Conservation (phyloP, 2,888 invertebrate species). For the Frankliniella intonsa region DNA sequence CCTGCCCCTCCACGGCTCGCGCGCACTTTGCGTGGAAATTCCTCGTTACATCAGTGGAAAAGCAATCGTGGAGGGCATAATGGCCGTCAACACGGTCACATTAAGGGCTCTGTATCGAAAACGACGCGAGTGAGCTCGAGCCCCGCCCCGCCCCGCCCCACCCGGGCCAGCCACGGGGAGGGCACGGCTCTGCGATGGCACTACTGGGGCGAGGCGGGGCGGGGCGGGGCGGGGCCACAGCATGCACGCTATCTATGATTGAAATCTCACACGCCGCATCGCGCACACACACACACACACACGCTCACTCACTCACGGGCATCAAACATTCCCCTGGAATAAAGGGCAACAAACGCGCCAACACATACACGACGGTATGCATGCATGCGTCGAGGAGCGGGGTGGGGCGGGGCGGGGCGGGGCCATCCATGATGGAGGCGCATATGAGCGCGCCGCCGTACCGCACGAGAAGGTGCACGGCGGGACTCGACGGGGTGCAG, state of each 20-base stretch:
- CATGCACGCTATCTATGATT: slow-evolving; percentile 25
- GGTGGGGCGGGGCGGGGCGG: no score
- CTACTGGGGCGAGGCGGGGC: background rate
- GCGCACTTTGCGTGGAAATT: background rate
- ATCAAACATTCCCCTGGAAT: background rate
- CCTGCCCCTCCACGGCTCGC: no score
- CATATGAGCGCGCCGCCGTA: no score
- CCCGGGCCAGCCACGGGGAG: no score
- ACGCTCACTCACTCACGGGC: background rate
- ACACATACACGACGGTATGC: no score
- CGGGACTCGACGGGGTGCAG: background rate
- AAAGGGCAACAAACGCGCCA: background rate
- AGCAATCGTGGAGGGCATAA: slow-evolving; percentile 6
- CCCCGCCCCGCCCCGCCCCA: background rate
- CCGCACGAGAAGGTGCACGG: no score
- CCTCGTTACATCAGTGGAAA: background rate
- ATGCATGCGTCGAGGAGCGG: no score
- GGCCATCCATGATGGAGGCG: no score
- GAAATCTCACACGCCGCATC: slow-evolving; percentile 10
- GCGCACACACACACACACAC: background rate
- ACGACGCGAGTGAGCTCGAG: background rate
- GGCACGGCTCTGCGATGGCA: background rate
- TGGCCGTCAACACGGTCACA: background rate
- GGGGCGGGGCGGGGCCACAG: background rate
- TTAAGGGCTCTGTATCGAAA: background rate